phyloP scores from a whole-genome alignment of 2,113 vertebrate species.

The Gasterosteus nipponicus region DNA sequence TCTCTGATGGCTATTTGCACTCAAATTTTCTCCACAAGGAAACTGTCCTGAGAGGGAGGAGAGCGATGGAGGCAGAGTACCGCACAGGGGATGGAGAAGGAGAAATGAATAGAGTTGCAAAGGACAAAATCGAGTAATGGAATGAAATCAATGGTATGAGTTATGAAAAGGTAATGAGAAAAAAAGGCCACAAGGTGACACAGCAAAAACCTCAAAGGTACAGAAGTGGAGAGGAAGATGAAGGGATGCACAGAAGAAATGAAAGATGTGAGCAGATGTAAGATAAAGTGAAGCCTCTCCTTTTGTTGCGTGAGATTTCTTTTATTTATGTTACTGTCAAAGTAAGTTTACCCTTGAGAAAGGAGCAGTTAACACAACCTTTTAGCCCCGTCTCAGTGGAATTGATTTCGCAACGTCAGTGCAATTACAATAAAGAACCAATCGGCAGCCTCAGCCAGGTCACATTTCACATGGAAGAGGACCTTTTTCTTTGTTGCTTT shows the following conservation, averaged over 20 bases:
- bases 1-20: conserved; percentile 64
- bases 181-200: conserved; percentile 19
- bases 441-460: background rate
- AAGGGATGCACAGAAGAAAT: background rate
- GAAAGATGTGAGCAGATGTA: background rate
- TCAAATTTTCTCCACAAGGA: conserved; percentile 45
- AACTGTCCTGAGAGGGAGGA: conserved; percentile 37
- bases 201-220: background rate
- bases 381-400: background rate
- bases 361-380: background rate
- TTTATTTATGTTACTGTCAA: too few species aligned
- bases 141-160: background rate
- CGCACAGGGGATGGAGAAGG: background rate
- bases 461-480: background rate
- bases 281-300: background rate
- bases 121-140: background rate
- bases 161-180: conserved; percentile 6
- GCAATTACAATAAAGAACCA: background rate
- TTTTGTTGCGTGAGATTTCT: background rate
- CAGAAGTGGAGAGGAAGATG: background rate
- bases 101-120: background rate
- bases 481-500: background rate
- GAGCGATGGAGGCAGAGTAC: conserved; percentile 6
- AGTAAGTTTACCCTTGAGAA: background rate
- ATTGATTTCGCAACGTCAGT: background rate